Conservation (phyloP, 1,140 invertebrate genomes). For the Ostrea denselamellosa region DNA sequence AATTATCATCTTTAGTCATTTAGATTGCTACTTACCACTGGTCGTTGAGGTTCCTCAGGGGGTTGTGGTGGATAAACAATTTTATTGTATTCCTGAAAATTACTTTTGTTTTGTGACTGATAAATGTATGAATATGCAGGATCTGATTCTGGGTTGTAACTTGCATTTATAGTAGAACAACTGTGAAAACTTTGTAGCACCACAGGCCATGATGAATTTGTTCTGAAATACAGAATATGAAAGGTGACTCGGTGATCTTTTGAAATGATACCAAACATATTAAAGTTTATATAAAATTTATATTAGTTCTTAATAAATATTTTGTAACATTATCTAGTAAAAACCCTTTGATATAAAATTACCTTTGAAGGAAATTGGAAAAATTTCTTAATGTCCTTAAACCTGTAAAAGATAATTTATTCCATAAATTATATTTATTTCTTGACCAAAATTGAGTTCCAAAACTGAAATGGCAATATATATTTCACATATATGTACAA, state of each 20-base stretch:
- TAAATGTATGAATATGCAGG: background rate
- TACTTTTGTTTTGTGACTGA: background rate
- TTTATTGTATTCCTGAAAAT: constrained; percentile 8
- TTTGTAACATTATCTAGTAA: too few relatives aligned
- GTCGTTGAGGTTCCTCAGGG: background rate
- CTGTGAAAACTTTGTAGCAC: background rate
- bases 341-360: background rate
- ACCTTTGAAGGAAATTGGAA: constrained; percentile 4
- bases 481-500: too few relatives aligned
- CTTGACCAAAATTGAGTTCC: background rate
- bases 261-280: background rate
- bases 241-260: background rate
- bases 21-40: background rate
- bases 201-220: background rate
- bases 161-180: background rate
- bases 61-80: constrained; percentile 24
- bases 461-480: too few relatives aligned
- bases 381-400: constrained; percentile 11
- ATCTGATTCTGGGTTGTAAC: background rate
- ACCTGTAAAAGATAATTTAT: background rate
- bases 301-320: background rate
- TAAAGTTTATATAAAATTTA: background rate
- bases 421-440: background rate
- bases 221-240: background rate
- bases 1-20: too few relatives aligned